phyloP scores from a whole-genome alignment of 2,113 vertebrate genomes.

The Potamarius usumacintae region DNA sequence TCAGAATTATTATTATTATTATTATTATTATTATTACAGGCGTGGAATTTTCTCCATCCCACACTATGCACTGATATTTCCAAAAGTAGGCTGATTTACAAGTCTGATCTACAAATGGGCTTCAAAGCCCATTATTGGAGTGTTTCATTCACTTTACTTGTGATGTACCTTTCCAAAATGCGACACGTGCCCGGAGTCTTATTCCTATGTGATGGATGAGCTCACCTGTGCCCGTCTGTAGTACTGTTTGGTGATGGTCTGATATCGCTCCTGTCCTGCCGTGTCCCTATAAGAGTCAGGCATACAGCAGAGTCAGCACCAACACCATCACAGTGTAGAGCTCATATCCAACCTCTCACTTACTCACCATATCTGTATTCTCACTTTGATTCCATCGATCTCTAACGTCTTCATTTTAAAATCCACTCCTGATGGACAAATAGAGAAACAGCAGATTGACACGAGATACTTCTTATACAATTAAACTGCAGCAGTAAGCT shows the following conservation, averaged over 20 bases:
- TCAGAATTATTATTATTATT: neutral
- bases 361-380: conserved; percentile 81
- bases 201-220: neutral
- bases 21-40: neutral
- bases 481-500: neutral
- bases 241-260: conserved; percentile 99
- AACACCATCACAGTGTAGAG: neutral
- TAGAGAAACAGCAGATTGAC: conserved; percentile 26
- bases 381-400: conserved; percentile 80
- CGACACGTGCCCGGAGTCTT: neutral
- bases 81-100: neutral
- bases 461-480: neutral
- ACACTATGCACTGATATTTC: neutral
- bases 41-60: neutral
- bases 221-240: conserved; percentile 93
- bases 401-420: conserved; percentile 82
- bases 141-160: neutral
- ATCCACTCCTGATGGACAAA: conserved; percentile 70
- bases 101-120: neutral
- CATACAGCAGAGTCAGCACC: conserved; percentile 25
- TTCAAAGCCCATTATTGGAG: neutral
- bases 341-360: neutral
- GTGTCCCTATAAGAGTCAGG: conserved; percentile 84
- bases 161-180: neutral
- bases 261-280: conserved; percentile 95